Conservation (phyloP, 2,113 vertebrate species). For the Romanogobio albipinnatus region DNA sequence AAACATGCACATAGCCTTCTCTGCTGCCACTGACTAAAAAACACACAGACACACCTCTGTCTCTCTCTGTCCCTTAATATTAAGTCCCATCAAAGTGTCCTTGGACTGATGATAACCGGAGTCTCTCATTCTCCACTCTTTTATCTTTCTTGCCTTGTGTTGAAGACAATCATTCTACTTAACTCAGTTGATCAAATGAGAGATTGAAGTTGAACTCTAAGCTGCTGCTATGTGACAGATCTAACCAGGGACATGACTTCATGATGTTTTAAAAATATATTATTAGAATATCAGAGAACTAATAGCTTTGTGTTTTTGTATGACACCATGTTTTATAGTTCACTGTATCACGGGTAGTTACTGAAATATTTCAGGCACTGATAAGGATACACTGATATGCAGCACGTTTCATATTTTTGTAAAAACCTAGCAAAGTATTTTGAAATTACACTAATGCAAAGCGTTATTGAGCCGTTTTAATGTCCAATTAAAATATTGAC, state of each 20-base stretch:
- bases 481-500: not conserved
- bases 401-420: not conserved
- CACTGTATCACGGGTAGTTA: not conserved
- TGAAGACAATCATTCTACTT: conserved; percentile 48
- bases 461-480: not conserved
- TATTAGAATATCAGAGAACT: not conserved
- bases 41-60: not conserved
- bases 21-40: conserved; percentile 23
- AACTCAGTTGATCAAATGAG: conserved; percentile 16
- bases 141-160: conserved; percentile 1
- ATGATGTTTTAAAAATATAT: not conserved
- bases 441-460: not conserved
- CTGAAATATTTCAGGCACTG: conserved; percentile 20
- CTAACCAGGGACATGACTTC: not conserved
- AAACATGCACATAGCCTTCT: conserved; percentile 84
- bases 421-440: not conserved
- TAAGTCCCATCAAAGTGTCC: conserved; percentile 31
- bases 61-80: not conserved
- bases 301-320: conserved; percentile 19
- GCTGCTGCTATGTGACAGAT: conserved; percentile 34
- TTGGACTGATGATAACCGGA: conserved; percentile 16
- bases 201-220: conserved; percentile 19
- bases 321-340: conserved; percentile 19
- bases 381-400: conserved; percentile 4
- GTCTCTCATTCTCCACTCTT: not conserved